Evolutionary conservation across 1,140 invertebrate genomes (phyloP).

Genomic region (Lysiphlebus fabarum): DNA sequence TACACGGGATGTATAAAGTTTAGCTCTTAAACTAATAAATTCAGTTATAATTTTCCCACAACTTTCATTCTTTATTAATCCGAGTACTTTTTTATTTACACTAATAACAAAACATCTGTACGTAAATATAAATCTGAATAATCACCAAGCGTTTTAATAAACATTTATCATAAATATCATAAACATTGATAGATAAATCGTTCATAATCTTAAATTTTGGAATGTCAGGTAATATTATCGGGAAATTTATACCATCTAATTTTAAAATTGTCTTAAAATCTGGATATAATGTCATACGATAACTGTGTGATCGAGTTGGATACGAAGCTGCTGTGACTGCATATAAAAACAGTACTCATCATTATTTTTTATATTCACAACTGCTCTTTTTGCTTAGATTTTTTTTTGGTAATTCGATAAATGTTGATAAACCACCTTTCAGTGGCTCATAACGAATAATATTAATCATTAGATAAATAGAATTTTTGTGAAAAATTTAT

Average conservation of each 20-base stretch:
- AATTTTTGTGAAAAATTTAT: constrained; percentile 22
- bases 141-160: too few relatives aligned
- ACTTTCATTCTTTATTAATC: constrained; percentile 20
- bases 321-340: constrained; percentile 38
- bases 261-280: too few relatives aligned
- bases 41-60: constrained; percentile 20
- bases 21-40: constrained; percentile 18
- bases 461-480: constrained; percentile 27
- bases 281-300: too few relatives aligned
- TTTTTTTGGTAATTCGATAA: constrained; percentile 35
- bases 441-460: constrained; percentile 38
- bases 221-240: too few relatives aligned
- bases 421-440: constrained; percentile 31
- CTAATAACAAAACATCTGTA: too few relatives aligned
- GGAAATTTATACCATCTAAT: too few relatives aligned
- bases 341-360: constrained; percentile 45
- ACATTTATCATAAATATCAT: too few relatives aligned
- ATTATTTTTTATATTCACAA: constrained; percentile 45
- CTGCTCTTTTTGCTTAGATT: constrained; percentile 40
- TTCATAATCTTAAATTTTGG: too few relatives aligned
- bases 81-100: constrained; percentile 22
- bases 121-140: too few relatives aligned
- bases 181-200: too few relatives aligned
- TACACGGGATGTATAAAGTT: constrained; percentile 12
- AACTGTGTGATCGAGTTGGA: constrained; percentile 22